Percentiles rank a stretch among this genome's conserved stretches.
These are phyloP conservation scores for Hippocampus comes DNA, from an alignment of 2,113 vertebrate genomes.

Conservation along the genomic window DNA sequence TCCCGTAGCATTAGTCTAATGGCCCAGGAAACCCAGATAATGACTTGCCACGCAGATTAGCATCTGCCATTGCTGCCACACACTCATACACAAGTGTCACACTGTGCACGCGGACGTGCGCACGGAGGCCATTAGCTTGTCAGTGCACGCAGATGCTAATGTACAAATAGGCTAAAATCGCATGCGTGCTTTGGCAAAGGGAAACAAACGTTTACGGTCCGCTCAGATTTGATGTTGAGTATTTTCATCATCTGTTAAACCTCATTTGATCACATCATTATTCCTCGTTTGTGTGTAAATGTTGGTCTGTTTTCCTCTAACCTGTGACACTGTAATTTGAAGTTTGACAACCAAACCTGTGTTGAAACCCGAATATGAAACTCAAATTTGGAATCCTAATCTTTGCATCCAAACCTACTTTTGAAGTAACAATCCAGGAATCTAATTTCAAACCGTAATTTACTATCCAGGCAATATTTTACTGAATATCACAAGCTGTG, in stretches of 20 bases:
- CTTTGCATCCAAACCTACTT: too few species aligned
- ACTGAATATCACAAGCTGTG: neutral
- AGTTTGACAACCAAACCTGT: too few species aligned
- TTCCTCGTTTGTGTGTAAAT: neutral
- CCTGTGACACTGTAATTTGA: too few species aligned
- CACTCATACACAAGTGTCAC: conserved; percentile 1
- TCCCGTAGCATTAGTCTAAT: conserved; percentile 66
- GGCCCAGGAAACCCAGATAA: conserved; percentile 64
- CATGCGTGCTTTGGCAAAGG: neutral
- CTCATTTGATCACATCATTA: neutral
- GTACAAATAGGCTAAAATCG: neutral
- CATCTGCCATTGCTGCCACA: conserved; percentile 37
- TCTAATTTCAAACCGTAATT: too few species aligned
- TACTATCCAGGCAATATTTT: neutral
- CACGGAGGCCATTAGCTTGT: conserved; percentile 15
- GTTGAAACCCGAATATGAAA: too few species aligned
- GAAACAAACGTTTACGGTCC: neutral
- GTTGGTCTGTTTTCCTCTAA: too few species aligned
- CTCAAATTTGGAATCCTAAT: too few species aligned
- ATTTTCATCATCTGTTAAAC: neutral
- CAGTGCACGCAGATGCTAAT: conserved; percentile 5
- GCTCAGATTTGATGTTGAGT: neutral
- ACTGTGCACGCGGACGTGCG: conserved; percentile 22
- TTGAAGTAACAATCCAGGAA: too few species aligned
- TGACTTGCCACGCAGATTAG: conserved; percentile 65